These are phyloP conservation scores for Bombylius discolor DNA, from an alignment of 2,888 invertebrate genomes.

Conservation along the genomic window DNA sequence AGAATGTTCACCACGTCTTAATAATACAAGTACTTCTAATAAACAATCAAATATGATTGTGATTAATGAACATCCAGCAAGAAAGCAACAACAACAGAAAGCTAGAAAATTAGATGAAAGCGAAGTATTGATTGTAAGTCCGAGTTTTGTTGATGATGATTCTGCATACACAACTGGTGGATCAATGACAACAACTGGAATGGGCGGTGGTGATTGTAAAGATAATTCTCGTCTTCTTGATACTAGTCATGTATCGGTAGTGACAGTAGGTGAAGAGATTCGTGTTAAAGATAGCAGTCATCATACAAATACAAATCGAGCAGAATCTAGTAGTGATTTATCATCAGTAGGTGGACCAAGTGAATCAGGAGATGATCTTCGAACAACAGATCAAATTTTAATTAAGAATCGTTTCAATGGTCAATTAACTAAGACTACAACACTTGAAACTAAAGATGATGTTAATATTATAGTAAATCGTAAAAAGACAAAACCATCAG, in stretches of 20 bases:
- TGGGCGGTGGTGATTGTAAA: slow-evolving; percentile 20
- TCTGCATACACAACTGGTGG: slow-evolving; percentile 42
- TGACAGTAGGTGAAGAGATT: slow-evolving; percentile 74
- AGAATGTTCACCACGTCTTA: slow-evolving; percentile 39
- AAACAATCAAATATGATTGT: slow-evolving; percentile 32
- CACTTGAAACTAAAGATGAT: slow-evolving; percentile 26
- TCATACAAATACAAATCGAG: slow-evolving; percentile 11
- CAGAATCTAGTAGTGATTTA: slow-evolving; percentile 23
- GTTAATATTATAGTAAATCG: slow-evolving; percentile 36
- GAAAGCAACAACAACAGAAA: slow-evolving; percentile 14
- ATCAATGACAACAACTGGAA: slow-evolving; percentile 19
- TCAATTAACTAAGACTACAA: slow-evolving; percentile 27
- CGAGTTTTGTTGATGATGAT: slow-evolving; percentile 51
- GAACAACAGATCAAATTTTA: slow-evolving; percentile 1
- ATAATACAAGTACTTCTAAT: slow-evolving; percentile 2
- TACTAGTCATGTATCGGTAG: slow-evolving; percentile 83
- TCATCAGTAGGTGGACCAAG: slow-evolving; percentile 13
- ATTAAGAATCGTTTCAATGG: slow-evolving; percentile 38
- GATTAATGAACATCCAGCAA: slow-evolving; percentile 26
- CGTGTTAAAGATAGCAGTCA: slow-evolving; percentile 58
- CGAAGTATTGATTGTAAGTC: slow-evolving; percentile 70
- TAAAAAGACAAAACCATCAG: slow-evolving; percentile 24
- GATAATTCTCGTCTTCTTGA: slow-evolving; percentile 41
- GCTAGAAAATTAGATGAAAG: slow-evolving; percentile 71
- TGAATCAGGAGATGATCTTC: slow-evolving; percentile 13